These are phyloP conservation scores for Trichonephila clavata DNA, from an alignment of 1,140 invertebrate species.

Conservation along the genomic window DNA sequence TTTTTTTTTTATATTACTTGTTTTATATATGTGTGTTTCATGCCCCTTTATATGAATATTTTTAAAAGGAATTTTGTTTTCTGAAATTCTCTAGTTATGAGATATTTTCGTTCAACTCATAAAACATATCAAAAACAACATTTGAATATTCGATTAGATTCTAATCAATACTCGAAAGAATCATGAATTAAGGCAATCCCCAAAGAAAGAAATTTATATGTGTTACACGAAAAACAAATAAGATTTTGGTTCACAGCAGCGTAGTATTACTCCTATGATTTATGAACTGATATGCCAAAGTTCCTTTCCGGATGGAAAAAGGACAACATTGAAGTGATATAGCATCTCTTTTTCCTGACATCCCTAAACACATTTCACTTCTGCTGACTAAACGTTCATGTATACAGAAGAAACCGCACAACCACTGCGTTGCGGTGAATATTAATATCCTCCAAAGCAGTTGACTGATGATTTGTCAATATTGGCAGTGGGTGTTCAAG, in stretches of 20 bases:
- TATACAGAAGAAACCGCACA: not conserved
- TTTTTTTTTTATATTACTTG: no score
- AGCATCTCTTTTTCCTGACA: not conserved
- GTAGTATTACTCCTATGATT: not conserved
- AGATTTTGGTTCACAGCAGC: not conserved
- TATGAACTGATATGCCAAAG: not conserved
- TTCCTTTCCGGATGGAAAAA: not conserved
- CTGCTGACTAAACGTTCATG: not conserved
- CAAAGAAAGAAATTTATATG: no score
- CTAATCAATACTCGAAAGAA: no score
- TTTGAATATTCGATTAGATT: no score
- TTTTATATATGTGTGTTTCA: no score
- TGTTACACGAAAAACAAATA: not conserved
- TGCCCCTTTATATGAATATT: no score
- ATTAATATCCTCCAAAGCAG: not conserved
- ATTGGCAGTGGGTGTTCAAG: not conserved
- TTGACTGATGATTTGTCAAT: constrained; percentile 29
- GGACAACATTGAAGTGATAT: not conserved
- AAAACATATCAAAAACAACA: no score
- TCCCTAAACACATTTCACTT: not conserved
- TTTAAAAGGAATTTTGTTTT: no score
- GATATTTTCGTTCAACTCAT: no score
- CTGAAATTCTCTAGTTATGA: no score
- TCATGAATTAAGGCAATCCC: no score
- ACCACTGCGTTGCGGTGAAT: not conserved